Conservation (phyloP, 2,113 vertebrate genomes). For the Ellobius talpinus region DNA sequence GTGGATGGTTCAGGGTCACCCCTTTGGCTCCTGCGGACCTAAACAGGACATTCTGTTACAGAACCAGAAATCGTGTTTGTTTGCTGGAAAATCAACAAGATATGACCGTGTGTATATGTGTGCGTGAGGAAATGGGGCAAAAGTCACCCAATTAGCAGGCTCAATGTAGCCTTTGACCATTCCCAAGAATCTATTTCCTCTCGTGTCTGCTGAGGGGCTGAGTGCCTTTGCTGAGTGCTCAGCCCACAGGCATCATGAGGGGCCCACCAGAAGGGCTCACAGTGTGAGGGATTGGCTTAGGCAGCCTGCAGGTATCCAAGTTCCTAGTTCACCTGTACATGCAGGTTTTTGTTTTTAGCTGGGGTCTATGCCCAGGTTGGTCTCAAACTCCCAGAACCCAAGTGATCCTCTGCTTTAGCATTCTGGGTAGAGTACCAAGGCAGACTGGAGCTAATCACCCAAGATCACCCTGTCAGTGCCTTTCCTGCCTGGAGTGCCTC, state of each 20-base stretch:
- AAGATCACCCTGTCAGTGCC: background rate
- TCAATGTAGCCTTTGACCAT: background rate
- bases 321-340: background rate
- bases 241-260: rapidly evolving
- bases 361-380: background rate
- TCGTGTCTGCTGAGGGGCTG: background rate
- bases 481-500: background rate
- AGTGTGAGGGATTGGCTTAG: background rate
- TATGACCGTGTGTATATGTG: background rate
- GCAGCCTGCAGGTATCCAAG: background rate
- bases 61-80: slow-evolving; percentile 30
- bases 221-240: rapidly evolving
- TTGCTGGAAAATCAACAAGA: slow-evolving; percentile 48
- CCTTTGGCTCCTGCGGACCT: background rate
- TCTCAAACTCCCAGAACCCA: background rate
- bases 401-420: background rate
- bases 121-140: background rate
- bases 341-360: background rate
- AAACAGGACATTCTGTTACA: slow-evolving; percentile 55
- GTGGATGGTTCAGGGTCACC: slow-evolving; percentile 14
- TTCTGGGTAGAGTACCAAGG: background rate
- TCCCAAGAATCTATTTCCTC: background rate
- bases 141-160: slow-evolving; percentile 3
- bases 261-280: background rate
- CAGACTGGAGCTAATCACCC: background rate